Percentiles rank a stretch among this genome's conserved stretches.
phyloP scores from a whole-genome alignment of 2,888 invertebrate genomes.

The Oscheius sp. region DNA sequence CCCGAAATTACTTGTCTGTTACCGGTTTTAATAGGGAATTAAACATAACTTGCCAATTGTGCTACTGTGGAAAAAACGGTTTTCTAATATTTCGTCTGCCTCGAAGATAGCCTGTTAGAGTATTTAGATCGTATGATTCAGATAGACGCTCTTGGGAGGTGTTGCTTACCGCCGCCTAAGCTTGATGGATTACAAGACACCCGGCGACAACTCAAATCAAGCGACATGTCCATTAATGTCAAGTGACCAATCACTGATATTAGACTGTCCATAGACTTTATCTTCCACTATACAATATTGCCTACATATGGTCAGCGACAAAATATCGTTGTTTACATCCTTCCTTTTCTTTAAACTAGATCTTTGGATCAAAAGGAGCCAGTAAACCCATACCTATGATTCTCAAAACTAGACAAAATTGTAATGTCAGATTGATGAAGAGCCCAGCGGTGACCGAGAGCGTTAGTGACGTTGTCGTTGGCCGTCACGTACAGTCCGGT shows the following conservation, averaged over 20 bases:
- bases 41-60: background rate
- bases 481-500: constrained; percentile 19
- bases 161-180: constrained; percentile 17
- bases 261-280: background rate
- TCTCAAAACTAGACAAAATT: no score
- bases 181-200: constrained; percentile 18
- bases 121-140: background rate
- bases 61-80: no score
- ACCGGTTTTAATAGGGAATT: constrained; percentile 16
- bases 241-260: constrained; percentile 7
- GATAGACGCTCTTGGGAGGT: background rate
- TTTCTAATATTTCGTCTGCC: no score
- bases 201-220: constrained; percentile 19
- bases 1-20: constrained; percentile 25
- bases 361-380: background rate
- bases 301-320: background rate
- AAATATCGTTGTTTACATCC: background rate
- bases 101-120: no score
- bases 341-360: no score
- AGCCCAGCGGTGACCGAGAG: constrained; percentile 23
- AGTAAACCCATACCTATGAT: background rate
- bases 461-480: constrained; percentile 20
- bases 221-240: constrained; percentile 5
- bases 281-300: background rate
- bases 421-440: constrained; percentile 22